Evolutionary conservation across 2,888 invertebrate species (phyloP).

Genomic region (Eupithecia centaureata): DNA sequence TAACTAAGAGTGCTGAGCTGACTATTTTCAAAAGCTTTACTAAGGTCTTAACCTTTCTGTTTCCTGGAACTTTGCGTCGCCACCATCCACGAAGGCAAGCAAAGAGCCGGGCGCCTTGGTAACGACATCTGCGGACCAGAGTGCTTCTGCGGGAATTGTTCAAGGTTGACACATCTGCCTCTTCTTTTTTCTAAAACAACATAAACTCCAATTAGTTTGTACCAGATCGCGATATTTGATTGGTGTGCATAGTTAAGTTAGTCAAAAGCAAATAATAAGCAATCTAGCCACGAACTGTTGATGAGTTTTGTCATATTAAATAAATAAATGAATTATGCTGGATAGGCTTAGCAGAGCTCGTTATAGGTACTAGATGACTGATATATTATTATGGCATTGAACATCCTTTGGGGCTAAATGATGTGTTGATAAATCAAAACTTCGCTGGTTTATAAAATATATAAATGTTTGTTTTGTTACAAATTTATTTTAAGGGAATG

Average conservation of each 20-base stretch:
- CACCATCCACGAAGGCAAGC: slow-evolving; percentile 74
- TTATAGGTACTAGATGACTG: too few species aligned
- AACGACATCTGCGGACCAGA: slow-evolving; percentile 66
- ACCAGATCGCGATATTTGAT: neutral
- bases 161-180: slow-evolving; percentile 54
- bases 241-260: neutral
- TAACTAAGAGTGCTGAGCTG: too few species aligned
- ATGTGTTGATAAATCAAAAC: neutral
- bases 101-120: slow-evolving; percentile 66
- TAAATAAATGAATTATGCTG: too few species aligned
- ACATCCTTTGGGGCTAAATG: too few species aligned
- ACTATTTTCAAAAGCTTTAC: too few species aligned
- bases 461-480: neutral
- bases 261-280: neutral
- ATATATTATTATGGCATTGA: too few species aligned
- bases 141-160: slow-evolving; percentile 61
- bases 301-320: neutral
- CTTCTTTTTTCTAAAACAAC: slow-evolving; percentile 47
- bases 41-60: slow-evolving; percentile 57
- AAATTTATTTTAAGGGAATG: slow-evolving; percentile 7
- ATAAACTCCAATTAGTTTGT: neutral
- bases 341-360: too few species aligned
- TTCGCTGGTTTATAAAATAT: neutral
- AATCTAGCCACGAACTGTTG: neutral
- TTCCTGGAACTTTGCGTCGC: slow-evolving; percentile 66